Conservation (phyloP, 2,797 vertebrate species). For the Periparus ater region DNA sequence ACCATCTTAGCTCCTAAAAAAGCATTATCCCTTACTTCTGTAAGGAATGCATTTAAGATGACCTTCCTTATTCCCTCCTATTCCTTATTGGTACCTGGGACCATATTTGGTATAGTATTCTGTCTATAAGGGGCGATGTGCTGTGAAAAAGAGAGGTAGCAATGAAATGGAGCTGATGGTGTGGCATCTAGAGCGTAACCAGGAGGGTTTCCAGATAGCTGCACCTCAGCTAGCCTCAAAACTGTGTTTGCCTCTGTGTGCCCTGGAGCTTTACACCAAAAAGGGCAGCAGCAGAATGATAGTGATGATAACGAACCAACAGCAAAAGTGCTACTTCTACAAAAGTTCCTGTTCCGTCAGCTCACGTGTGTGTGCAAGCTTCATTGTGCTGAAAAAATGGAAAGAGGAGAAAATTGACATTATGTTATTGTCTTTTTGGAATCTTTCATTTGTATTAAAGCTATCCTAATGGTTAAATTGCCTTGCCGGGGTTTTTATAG, state of each 20-base stretch:
- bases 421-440: background rate
- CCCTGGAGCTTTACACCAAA: background rate
- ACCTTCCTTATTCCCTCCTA: background rate
- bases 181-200: background rate
- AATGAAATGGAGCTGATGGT: background rate
- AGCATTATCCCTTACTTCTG: background rate
- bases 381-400: background rate
- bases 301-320: background rate
- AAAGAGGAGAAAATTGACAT: background rate
- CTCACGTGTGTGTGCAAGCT: accelerated
- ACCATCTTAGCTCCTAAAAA: background rate
- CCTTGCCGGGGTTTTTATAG: background rate
- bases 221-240: background rate
- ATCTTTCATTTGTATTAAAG: background rate
- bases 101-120: background rate
- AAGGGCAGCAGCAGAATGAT: background rate
- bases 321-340: accelerated
- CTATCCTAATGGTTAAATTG: background rate
- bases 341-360: background rate
- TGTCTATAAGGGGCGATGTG: background rate
- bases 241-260: background rate
- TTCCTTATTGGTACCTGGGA: background rate
- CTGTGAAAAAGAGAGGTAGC: background rate
- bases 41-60: background rate
- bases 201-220: background rate